Percentiles rank a stretch among this genome's conserved stretches.
Evolutionary conservation across 2,888 invertebrate species (phyloP).

Genomic region (Neoitamus cyanurus): DNA sequence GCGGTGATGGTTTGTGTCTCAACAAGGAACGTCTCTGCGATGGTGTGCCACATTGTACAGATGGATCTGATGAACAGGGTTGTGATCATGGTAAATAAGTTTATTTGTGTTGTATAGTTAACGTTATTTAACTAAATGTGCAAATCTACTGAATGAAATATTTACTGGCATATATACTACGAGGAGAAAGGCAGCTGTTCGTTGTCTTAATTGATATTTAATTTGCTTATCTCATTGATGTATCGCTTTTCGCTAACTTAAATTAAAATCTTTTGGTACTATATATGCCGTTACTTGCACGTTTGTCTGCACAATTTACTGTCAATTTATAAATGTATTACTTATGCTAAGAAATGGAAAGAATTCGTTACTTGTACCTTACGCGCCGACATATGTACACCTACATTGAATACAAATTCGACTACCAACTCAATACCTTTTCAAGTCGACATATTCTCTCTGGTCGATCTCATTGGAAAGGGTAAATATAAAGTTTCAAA

Average conservation of each 20-base stretch:
- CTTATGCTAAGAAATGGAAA: neutral
- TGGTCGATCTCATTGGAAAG: too few species aligned
- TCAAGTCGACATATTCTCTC: too few species aligned
- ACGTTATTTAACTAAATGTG: neutral
- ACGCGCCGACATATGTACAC: too few species aligned
- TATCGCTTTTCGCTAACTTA: neutral
- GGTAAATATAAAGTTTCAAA: too few species aligned
- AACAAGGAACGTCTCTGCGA: conserved; percentile 69
- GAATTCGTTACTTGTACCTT: too few species aligned
- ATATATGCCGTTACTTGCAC: conserved; percentile 21
- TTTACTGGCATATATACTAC: neutral
- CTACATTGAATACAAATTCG: too few species aligned
- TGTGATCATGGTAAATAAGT: conserved; percentile 59
- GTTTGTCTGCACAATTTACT: neutral
- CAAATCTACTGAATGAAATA: neutral
- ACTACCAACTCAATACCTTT: too few species aligned
- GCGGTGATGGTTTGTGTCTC: conserved; percentile 67
- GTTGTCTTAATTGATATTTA: neutral
- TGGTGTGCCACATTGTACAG: conserved; percentile 70
- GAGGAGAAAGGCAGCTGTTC: neutral
- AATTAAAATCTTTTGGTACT: neutral
- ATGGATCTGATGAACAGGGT: conserved; percentile 68
- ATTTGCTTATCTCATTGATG: neutral
- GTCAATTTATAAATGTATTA: neutral
- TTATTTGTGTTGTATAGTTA: conserved; percentile 42